Evolutionary conservation across 2,797 vertebrate species (phyloP), one percentile per base, ranked within the genome.

Genomic region (Gallinago nigripennis): DNA sequence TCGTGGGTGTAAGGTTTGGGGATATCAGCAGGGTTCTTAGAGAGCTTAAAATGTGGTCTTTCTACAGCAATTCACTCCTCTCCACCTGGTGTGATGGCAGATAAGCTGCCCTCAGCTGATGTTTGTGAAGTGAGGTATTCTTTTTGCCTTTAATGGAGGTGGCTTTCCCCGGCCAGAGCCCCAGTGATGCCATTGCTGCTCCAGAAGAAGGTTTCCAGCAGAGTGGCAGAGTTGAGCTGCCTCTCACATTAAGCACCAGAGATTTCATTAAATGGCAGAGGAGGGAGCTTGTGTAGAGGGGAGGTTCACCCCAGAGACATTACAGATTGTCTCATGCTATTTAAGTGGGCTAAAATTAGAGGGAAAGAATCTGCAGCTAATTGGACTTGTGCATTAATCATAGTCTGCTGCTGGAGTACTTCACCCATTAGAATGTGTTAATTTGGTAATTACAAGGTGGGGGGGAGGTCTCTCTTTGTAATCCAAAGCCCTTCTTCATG

Each of bases 381-480:
- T 97, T 95, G 97, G 95, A 94, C 97, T 92, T 37, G 75, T 66
- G 86, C 96, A 94, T 97, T 97, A 97, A 97, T 98, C 97, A 96
- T 96, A 76, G 97, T 88, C 58, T 91, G 95, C 96, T 94, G 96
- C 94, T 91, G 50, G 93, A 97, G 96, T 86, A 95, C 96, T 97
- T 97, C 86, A 95, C 95, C 96, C 88, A 93, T 95, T 88, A 95
- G 96, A 97, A 96, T 95, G 97, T 97, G 97, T 97, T 98, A 97
- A 98, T 98, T 98, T 95, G 96, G 97, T 98, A 97, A 98, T 98
- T 97, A 97, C 97, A 63, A 96, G 85, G 86, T 86, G 78, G 94
- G 95, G 88, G 90, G 96, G 91, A 90, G 95, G 94, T 96, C 93
- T 95, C 69, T 94, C 96, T 96, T 94, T 79, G 80, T 95, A 92